Percentiles rank a stretch among this genome's conserved stretches.
Conservation (phyloP, 1,140 invertebrate genomes). For the Stegodyphus dumicola region DNA sequence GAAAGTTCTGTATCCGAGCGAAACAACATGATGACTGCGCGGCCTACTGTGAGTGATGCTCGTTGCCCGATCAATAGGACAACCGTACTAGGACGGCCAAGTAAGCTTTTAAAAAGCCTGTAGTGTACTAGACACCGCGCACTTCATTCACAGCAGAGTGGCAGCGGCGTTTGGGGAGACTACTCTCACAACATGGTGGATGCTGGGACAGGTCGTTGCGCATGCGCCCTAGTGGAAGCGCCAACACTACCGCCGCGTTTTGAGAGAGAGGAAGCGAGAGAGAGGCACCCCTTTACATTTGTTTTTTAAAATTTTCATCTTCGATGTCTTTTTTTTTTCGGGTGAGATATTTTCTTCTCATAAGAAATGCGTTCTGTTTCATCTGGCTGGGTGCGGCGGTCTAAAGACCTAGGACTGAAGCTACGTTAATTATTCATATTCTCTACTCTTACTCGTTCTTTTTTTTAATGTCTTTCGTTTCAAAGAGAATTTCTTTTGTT, state of each 20-base stretch:
- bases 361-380: constrained; percentile 15
- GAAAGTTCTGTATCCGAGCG: constrained; percentile 8
- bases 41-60: neutral
- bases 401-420: constrained; percentile 11
- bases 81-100: constrained; percentile 42
- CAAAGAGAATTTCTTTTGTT: too few species aligned
- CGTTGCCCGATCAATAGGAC: constrained; percentile 43
- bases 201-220: constrained; percentile 43
- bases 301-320: constrained; percentile 6
- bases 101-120: constrained; percentile 28
- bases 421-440: constrained; percentile 46
- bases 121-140: neutral
- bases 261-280: neutral
- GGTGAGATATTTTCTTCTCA: neutral
- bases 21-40: neutral
- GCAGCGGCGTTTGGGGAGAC: constrained; percentile 11
- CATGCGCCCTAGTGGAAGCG: constrained; percentile 7
- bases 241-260: neutral
- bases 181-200: constrained; percentile 15
- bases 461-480: neutral
- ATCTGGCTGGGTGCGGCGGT: constrained; percentile 32
- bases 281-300: neutral
- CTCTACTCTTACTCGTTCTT: neutral
- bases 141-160: neutral
- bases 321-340: neutral